Base-by-base conservation (phyloP, 2,888 invertebrate genomes). In the Caprella mutica region DNA sequence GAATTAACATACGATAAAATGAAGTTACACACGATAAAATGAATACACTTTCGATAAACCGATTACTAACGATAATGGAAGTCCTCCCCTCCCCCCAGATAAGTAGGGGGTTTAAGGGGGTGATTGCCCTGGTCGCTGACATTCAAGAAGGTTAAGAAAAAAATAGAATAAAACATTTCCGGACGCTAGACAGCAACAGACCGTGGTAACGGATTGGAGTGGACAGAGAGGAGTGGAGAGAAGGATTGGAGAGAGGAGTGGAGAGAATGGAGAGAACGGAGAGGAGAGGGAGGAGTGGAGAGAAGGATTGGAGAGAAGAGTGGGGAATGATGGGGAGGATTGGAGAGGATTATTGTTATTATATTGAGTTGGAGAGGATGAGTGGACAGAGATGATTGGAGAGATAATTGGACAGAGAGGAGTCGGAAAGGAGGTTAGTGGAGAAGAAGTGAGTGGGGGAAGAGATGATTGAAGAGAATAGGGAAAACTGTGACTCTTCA, bases 211-310 rank as follows among this genome's bases (percentile, higher is more conserved):
- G n/a, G 19, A n/a, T 23, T 3, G 5, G 44, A 23, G 17, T 17
- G n/a, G 44, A n/a, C 21, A n/a, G 26, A 23, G 19, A 21, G 17
- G 9, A 14, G 30, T 2, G 33, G 44, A 30, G 38, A 39, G 24
- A 44, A 55, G 44, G 52, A 52, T 12, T 12, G 35, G 12, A 14
- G 14, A 26, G 52, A n/a, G 29, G 48, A 46, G 46, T 38, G 48
- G 35, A 35, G 48, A 23, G 50, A 23, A 3, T 46, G 50, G 39
- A 50, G 40, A 14, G 55, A 35, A 35, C 12, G 14, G 14, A 14
- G 14, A 35, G 35, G 14, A 14, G 35, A 35, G 14, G 35, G 14
- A 35, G 14, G 35, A 35, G 35, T 12, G 14, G 12, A 14, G 14
- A 35, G 35, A 35, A 35, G 35, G 14, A 12, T 35, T 35, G 14